These are phyloP conservation scores for Pegoplata infirma DNA, from an alignment of 2,888 invertebrate genomes.

Conservation along the genomic window DNA sequence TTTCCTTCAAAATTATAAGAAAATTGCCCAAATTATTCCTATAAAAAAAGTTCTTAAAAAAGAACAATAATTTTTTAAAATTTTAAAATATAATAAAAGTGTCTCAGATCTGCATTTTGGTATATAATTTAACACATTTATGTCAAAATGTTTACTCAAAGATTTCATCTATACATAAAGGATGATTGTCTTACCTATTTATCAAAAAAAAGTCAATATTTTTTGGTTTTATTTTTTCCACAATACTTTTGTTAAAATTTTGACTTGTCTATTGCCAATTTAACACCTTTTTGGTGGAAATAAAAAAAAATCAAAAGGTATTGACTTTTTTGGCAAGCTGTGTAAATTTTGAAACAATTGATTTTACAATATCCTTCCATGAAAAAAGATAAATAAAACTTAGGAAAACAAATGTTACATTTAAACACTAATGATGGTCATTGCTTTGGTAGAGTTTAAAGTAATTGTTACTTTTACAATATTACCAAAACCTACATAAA, in stretches of 20 bases:
- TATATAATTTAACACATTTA: not conserved
- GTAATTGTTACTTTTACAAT: too few relatives aligned
- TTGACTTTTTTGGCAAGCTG: slow-evolving; percentile 56
- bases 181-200: not conserved
- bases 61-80: too few relatives aligned
- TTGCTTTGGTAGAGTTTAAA: not conserved
- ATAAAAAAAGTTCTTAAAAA: too few relatives aligned
- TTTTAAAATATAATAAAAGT: too few relatives aligned
- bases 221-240: not conserved
- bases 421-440: slow-evolving; percentile 57
- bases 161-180: not conserved
- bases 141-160: not conserved
- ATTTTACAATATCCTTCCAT: slow-evolving; percentile 38
- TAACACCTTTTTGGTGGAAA: slow-evolving; percentile 58
- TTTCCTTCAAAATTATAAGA: too few relatives aligned
- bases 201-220: not conserved
- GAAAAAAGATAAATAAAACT: slow-evolving; percentile 36
- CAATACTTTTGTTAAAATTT: slow-evolving; percentile 6
- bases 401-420: slow-evolving; percentile 48
- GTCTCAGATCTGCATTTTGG: not conserved
- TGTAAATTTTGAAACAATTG: slow-evolving; percentile 57
- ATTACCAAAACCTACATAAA: slow-evolving; percentile 13
- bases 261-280: slow-evolving; percentile 45
- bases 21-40: too few relatives aligned
- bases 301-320: slow-evolving; percentile 4